These are phyloP conservation scores for Threskiornis aethiopicus DNA, from an alignment of 2,797 vertebrate genomes.

Conservation along the genomic window DNA sequence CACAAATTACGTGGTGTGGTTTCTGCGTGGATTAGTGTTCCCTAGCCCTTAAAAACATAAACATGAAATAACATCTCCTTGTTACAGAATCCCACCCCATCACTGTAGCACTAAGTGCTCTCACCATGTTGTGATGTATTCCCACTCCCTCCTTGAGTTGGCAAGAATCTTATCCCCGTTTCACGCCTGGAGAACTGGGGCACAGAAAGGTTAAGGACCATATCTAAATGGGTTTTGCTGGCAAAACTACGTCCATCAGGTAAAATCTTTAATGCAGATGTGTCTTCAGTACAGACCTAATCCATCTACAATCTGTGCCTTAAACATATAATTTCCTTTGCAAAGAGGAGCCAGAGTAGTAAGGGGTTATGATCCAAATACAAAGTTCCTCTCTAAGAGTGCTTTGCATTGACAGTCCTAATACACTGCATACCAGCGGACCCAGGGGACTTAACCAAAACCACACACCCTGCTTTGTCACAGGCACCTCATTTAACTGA, in stretches of 20 bases:
- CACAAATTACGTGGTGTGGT: background rate
- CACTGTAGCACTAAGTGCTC: background rate
- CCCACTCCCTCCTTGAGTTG: background rate
- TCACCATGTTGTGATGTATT: background rate
- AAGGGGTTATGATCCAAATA: background rate
- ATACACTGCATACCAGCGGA: background rate
- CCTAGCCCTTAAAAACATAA: background rate
- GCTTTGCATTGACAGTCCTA: background rate
- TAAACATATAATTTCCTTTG: background rate
- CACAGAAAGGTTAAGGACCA: background rate
- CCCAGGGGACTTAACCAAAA: background rate
- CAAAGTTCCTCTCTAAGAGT: background rate
- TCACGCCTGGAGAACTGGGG: background rate
- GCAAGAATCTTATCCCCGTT: background rate
- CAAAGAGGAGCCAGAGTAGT: background rate
- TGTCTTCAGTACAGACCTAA: background rate
- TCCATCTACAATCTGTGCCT: background rate
- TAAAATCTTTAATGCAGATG: background rate
- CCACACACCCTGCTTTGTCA: slow-evolving; percentile 42
- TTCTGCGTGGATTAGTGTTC: background rate
- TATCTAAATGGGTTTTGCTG: background rate
- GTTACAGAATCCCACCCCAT: background rate
- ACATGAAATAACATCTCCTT: background rate
- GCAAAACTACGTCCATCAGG: background rate
- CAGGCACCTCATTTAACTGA: slow-evolving; percentile 19